A percentile compares a stretch with the other conserved stretches of the same genome.
These are phyloP conservation scores for Cepphus grylle DNA, from an alignment of 2,113 vertebrate genomes.

Conservation along the genomic window DNA sequence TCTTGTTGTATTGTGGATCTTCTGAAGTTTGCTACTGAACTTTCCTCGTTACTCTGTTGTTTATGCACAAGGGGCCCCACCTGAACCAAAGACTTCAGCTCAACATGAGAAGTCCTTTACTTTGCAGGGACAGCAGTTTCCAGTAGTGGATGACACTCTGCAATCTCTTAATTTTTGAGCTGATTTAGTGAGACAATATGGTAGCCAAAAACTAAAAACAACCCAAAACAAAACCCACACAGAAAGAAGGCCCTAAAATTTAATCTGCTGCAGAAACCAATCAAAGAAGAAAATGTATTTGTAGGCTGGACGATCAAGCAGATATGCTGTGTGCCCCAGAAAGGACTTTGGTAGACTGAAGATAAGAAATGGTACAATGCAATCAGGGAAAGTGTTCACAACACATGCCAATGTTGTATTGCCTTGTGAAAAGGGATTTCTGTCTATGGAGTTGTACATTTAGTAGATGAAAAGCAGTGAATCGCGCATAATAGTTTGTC, in stretches of 20 bases:
- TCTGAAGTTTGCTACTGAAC: background rate
- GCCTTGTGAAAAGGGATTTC: background rate
- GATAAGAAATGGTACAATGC: background rate
- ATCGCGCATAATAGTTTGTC: background rate
- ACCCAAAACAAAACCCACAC: too few species aligned
- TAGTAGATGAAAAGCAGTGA: background rate
- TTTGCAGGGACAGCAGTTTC: background rate
- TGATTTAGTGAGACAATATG: background rate
- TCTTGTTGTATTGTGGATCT: background rate
- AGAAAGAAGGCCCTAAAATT: background rate
- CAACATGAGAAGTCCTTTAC: background rate
- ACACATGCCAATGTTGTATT: fast-evolving
- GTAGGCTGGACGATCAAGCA: background rate
- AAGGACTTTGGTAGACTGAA: background rate
- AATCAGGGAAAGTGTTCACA: background rate
- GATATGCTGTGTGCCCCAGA: background rate
- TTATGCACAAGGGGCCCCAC: background rate
- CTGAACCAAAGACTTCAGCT: background rate
- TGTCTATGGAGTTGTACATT: background rate
- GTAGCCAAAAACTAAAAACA: background rate
- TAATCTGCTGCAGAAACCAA: background rate
- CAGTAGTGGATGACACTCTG: background rate
- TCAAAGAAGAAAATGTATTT: background rate
- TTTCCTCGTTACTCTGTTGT: background rate
- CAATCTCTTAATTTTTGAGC: background rate